phyloP scores from a whole-genome alignment of 1,140 invertebrate species.

The Hesperophylax magnus region DNA sequence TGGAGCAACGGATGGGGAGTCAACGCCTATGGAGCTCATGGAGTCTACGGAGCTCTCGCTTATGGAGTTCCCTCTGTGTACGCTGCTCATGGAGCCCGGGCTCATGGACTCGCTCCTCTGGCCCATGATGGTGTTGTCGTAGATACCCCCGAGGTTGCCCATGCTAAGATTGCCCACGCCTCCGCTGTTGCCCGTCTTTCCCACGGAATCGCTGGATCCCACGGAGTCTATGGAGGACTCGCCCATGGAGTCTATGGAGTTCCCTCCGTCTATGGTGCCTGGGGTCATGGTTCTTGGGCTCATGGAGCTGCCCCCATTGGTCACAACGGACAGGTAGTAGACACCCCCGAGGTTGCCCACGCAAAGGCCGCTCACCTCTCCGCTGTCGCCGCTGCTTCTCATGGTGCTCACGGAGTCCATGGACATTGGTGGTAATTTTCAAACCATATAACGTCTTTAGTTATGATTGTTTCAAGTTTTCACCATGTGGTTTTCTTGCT shows the following conservation, averaged over 20 bases:
- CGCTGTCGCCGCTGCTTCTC: constrained; percentile 64
- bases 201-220: no score
- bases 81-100: neutral
- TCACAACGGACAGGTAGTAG: constrained; percentile 41
- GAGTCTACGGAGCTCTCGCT: constrained; percentile 30
- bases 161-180: constrained; percentile 66
- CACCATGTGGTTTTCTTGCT: no score
- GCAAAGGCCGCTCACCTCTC: constrained; percentile 46
- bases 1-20: neutral
- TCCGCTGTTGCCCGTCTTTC: constrained; percentile 61
- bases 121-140: constrained; percentile 60
- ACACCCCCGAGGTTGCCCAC: constrained; percentile 60
- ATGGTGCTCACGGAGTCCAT: constrained; percentile 25
- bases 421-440: neutral
- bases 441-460: no score
- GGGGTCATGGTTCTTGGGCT: constrained; percentile 6
- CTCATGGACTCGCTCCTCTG: constrained; percentile 6
- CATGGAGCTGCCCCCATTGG: constrained; percentile 18
- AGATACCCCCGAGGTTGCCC: constrained; percentile 69
- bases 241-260: constrained; percentile 42
- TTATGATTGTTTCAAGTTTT: no score
- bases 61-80: constrained; percentile 30
- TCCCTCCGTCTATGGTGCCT: neutral
- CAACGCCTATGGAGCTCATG: neutral
- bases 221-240: constrained; percentile 6